Conservation (phyloP, 2,888 invertebrate genomes). For the Unio delphinus region DNA sequence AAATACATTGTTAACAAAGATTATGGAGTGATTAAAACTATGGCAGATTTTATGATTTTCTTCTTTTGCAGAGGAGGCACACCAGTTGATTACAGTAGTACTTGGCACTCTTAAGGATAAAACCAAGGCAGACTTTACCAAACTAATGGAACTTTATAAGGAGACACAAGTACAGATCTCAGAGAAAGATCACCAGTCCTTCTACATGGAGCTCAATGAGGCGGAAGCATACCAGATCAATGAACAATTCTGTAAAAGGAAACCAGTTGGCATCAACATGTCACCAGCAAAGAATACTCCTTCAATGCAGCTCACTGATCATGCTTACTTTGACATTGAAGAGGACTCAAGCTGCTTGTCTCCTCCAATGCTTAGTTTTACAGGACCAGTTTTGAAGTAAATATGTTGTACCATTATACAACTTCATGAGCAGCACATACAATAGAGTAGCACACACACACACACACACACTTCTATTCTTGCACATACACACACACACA, state of each 20-base stretch:
- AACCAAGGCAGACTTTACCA: slow-evolving; percentile 20
- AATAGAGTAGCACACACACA: too few relatives aligned
- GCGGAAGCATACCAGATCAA: slow-evolving; percentile 9
- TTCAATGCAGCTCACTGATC: slow-evolving; percentile 6
- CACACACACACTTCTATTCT: too few relatives aligned
- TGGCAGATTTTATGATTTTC: neutral
- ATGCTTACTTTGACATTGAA: slow-evolving; percentile 17
- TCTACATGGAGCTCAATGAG: slow-evolving; percentile 29
- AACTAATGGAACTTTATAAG: slow-evolving; percentile 26
- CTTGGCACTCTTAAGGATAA: slow-evolving; percentile 24
- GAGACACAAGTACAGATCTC: too few relatives aligned
- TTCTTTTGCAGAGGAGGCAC: slow-evolving; percentile 43
- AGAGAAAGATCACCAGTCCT: slow-evolving; percentile 22
- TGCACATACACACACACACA: too few relatives aligned
- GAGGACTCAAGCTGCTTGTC: slow-evolving; percentile 32
- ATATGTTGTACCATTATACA: slow-evolving; percentile 1
- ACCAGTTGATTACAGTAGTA: slow-evolving; percentile 52
- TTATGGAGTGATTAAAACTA: too few relatives aligned
- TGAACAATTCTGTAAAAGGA: neutral
- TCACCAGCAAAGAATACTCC: slow-evolving; percentile 1
- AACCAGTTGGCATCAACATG: neutral
- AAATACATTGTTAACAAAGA: too few relatives aligned
- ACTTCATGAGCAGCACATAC: slow-evolving; percentile 11
- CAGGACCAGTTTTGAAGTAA: slow-evolving; percentile 53
- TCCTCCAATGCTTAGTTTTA: slow-evolving; percentile 55